Evolutionary conservation across 2,797 vertebrate species (phyloP).

Genomic region (Taeniopygia guttata): DNA sequence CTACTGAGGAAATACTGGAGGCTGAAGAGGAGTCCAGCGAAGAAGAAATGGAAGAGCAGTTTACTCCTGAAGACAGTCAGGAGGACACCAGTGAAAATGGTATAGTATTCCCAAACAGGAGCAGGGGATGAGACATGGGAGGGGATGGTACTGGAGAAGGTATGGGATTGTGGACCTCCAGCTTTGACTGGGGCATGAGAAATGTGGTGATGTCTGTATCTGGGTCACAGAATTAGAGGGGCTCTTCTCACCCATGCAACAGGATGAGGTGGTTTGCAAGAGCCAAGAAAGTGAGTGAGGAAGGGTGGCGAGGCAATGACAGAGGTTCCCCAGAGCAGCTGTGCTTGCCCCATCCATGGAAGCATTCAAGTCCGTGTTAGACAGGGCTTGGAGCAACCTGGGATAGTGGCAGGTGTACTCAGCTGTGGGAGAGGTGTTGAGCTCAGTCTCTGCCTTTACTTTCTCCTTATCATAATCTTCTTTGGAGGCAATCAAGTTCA

Average conservation of each 20-base stretch:
- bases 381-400: accelerated
- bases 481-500: background rate
- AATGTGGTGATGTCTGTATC: background rate
- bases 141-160: background rate
- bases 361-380: background rate
- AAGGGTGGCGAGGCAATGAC: background rate
- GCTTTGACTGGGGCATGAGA: background rate
- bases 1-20: background rate
- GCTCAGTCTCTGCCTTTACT: background rate
- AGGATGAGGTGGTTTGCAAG: background rate
- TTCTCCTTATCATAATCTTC: background rate
- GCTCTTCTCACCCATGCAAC: background rate
- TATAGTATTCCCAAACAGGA: background rate
- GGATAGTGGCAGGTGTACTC: background rate
- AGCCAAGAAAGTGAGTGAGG: background rate
- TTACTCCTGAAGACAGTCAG: background rate
- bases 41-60: background rate
- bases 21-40: background rate
- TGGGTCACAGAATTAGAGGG: background rate
- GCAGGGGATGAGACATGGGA: background rate
- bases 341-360: background rate
- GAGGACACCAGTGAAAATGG: slow-evolving; percentile 33
- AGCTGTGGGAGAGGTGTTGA: accelerated
- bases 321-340: background rate
- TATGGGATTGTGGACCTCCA: background rate